Conservation (phyloP, 2,113 vertebrate genomes). For the Rhegmatorhina hoffmannsi region DNA sequence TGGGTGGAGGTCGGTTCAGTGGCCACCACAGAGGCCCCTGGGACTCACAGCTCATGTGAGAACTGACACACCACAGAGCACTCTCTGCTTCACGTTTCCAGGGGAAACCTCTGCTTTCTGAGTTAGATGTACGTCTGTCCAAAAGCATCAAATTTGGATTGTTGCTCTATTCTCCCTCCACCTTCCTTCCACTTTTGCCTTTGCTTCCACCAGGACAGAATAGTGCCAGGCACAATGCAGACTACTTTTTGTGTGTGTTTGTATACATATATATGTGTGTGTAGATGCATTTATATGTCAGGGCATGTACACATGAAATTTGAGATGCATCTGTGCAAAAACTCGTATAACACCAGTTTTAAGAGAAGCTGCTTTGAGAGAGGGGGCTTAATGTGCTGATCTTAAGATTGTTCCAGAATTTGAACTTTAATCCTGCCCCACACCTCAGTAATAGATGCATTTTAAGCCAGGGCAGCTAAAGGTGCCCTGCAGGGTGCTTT, state of each 20-base stretch:
- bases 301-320: background rate
- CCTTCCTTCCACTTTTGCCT: background rate
- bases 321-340: background rate
- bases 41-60: slow-evolving; percentile 41
- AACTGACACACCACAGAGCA: slow-evolving; percentile 45
- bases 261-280: background rate
- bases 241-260: background rate
- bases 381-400: background rate
- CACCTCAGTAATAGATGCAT: background rate
- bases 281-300: background rate
- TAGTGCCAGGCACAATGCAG: background rate
- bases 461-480: background rate
- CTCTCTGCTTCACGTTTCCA: background rate
- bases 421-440: background rate
- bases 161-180: background rate
- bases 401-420: background rate
- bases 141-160: background rate
- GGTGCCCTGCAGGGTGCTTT: background rate
- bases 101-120: slow-evolving; percentile 3
- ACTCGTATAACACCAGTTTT: background rate
- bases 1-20: slow-evolving; percentile 52
- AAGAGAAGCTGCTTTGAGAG: background rate
- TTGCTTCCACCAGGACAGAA: background rate
- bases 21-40: slow-evolving; percentile 9
- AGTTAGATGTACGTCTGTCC: background rate